Base-by-base conservation (phyloP, 2,113 vertebrate genomes). In the Ascaphus truei region DNA sequence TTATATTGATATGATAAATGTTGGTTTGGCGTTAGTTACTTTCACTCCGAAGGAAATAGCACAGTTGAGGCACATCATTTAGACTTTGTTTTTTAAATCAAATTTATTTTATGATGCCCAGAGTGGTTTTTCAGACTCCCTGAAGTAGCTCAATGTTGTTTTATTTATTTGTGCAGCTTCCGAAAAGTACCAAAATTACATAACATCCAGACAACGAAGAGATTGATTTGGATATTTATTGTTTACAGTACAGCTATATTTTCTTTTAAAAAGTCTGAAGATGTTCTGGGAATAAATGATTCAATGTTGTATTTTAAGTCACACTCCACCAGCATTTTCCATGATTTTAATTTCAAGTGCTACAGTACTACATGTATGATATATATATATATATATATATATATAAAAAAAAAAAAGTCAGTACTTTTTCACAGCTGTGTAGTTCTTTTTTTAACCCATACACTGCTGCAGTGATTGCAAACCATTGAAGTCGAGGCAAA, bases 1-100 rank as follows among this genome's bases (percentile, higher is more conserved):
- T 60, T 68, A 26, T 50, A 51, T 60, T 59, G 25, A 60, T 50
- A 22, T 30, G n/a, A 60, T 68, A 68, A 68, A 36, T 50, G 66
- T 2, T 1, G 29, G 22, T 29, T 13, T 59, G 55, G 65, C 65
- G 4, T 26, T 18, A 2, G 18, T 12, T 8, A 29, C 16, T 31
- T 36, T 37, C 22, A 25, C 26, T 10, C 12, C 50, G 26, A 45
- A 20, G n/a, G 16, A 45, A 23, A 12, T 23, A 15, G 11, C 12
- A 25, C 10, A 30, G 25, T 29, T 66, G 31, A 33, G 51, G 13
- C 15, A 5, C 9, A 65, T 53, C 34, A 37, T 50, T 47, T 23
- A 20, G n/a, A 13, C 8, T 33, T 39, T 39, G 16, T 13, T 33
- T 48, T 37, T 16, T 67, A 45, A 9, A 56, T 56, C 64, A 57